phyloP scores from a whole-genome alignment of 2,113 vertebrate genomes.

The Peromyscus californicus region DNA sequence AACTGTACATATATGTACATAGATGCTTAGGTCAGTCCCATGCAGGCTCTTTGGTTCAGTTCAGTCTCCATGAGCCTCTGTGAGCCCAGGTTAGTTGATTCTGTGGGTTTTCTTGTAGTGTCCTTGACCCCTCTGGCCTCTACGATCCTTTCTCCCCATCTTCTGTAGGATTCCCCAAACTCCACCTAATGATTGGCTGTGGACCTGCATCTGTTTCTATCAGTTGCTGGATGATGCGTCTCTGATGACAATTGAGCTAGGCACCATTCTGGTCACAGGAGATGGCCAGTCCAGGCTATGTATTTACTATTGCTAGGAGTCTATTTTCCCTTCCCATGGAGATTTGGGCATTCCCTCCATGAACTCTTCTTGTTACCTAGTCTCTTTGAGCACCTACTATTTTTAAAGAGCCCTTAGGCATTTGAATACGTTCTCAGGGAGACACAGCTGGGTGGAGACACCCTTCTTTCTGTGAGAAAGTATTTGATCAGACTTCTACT shows the following conservation, averaged over 20 bases:
- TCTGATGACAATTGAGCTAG: not conserved
- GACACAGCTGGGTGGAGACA: not conserved
- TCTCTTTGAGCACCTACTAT: not conserved
- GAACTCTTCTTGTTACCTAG: not conserved
- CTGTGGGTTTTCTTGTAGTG: not conserved
- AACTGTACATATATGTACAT: not conserved
- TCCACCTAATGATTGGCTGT: not conserved
- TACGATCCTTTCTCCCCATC: not conserved
- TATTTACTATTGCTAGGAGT: not conserved
- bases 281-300: not conserved
- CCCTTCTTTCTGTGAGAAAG: not conserved
- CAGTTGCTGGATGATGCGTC: not conserved
- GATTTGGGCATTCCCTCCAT: not conserved
- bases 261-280: not conserved
- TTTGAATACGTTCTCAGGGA: not conserved
- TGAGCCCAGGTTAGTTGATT: not conserved
- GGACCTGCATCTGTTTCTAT: not conserved
- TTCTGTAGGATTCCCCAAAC: not conserved
- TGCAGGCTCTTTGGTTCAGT: not conserved
- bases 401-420: not conserved
- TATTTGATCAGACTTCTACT: slow-evolving; percentile 15
- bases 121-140: not conserved
- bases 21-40: not conserved
- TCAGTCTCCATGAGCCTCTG: not conserved
- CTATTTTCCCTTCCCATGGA: not conserved